Conservation (phyloP, 1,140 invertebrate genomes). For the Pissodes strobi region DNA sequence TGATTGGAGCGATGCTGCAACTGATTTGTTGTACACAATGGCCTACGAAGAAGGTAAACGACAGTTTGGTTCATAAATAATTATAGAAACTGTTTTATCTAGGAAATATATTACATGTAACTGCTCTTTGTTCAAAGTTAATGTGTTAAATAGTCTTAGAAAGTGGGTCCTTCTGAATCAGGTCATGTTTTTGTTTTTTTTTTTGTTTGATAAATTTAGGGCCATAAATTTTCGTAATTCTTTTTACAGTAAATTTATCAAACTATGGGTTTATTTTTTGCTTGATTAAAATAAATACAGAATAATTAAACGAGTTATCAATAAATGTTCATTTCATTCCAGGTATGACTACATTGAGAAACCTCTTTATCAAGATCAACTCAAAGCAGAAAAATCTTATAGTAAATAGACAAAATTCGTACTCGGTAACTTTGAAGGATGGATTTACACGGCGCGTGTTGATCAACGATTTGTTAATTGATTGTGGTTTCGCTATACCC, state of each 20-base stretch:
- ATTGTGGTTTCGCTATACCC: conserved; percentile 43
- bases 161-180: no score
- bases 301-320: no score
- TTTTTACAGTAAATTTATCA: no score
- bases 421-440: conserved; percentile 43
- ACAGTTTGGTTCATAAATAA: not conserved
- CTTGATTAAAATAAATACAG: no score
- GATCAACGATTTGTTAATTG: conserved; percentile 43
- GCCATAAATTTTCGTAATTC: no score
- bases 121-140: not conserved
- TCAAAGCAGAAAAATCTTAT: conserved; percentile 11
- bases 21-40: conserved; percentile 43
- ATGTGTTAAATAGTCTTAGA: not conserved
- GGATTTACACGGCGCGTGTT: conserved; percentile 32
- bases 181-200: no score
- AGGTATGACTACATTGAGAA: conserved; percentile 35
- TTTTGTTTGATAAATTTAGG: no score
- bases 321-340: no score
- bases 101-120: not conserved
- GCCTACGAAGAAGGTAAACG: conserved; percentile 36
- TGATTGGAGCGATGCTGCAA: conserved; percentile 40
- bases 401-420: conserved; percentile 29
- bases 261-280: no score
- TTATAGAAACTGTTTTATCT: not conserved
- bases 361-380: conserved; percentile 35